Base-by-base conservation (phyloP, 2,888 invertebrate species). In the Lagria hirta region DNA sequence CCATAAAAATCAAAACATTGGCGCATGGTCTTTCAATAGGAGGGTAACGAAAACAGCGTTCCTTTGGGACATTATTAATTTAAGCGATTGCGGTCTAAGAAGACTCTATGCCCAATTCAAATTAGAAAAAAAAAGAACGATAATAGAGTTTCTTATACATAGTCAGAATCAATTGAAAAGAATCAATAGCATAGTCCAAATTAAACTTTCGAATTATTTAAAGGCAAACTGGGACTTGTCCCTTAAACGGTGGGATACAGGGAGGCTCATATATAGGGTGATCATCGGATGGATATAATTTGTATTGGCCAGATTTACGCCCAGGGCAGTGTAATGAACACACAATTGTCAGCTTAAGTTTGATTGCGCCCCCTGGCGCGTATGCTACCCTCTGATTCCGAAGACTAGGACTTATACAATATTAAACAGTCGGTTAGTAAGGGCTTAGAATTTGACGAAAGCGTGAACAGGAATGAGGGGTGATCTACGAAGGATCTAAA, bases 261-360 rank as follows among this genome's bases (percentile, higher is more conserved):
- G 44, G 49, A 33, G 43, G 30, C 23, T 37, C 23, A 38, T 17
- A 43, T 36, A 23, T 36, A 54, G 55, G 57, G 57, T 56, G 55
- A 63, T 63, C 61, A 63, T 58, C 57, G 58, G 61, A 63, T 59
- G 68, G 68, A 70, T 71, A 69, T 71, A 72, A 72, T 72, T 72
- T 72, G 72, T 72, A 72, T 72, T 72, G 72, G 72, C 72, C 72
- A 72, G 72, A 72, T 72, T 72, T 72, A 61, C 71, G 69, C 71
- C 70, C 65, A 60, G 64, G 67, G 69, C 69, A 62, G 64, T 66
- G 69, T 71, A 71, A 71, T 71, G 71, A 71, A 71, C 70, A 69
- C 69, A 71, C 71, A 71, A 71, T 71, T 71, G 72, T 70, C 71
- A 65, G 72, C 72, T 72, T 71, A 71, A 69, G 69, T 69, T 66